A percentile compares a stretch with the other conserved stretches of the same genome.
Conservation (phyloP, 2,888 invertebrate species). For the Belgica antarctica region DNA sequence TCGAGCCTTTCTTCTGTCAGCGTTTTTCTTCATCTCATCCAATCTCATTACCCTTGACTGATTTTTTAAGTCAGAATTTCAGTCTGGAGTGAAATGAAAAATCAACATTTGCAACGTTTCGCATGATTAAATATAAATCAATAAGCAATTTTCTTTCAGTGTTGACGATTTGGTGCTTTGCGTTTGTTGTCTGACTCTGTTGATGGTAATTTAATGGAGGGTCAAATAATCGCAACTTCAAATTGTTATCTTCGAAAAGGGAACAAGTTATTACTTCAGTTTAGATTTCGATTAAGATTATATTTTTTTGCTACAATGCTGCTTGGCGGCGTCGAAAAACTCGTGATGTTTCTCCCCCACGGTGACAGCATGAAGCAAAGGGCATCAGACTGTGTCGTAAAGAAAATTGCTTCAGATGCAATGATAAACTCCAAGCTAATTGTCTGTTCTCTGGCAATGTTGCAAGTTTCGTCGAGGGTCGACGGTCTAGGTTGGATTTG, state of each 20-base stretch:
- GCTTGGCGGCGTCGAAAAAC: background rate
- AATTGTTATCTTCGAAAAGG: conserved; percentile 7
- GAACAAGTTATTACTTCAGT: conserved; percentile 18
- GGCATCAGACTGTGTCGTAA: background rate
- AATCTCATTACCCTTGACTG: conserved; percentile 40
- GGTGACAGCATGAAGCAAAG: background rate
- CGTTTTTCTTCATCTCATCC: conserved; percentile 12
- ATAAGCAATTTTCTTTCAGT: conserved; percentile 38
- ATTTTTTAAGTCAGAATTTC: background rate
- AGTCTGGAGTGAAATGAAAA: conserved; percentile 37
- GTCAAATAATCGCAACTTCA: conserved; percentile 5
- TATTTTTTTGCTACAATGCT: background rate
- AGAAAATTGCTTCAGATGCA: background rate
- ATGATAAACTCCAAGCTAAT: too few relatives aligned
- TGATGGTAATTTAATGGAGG: conserved; percentile 31
- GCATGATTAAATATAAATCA: conserved; percentile 43
- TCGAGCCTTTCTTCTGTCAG: background rate
- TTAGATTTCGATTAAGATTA: conserved; percentile 43
- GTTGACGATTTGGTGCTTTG: conserved; percentile 1
- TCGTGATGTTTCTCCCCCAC: background rate
- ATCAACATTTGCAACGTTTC: conserved; percentile 44
- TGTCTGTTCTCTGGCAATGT: too few relatives aligned
- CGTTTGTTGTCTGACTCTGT: background rate
- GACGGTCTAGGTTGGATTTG: too few relatives aligned
- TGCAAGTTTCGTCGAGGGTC: too few relatives aligned